Base-by-base conservation (phyloP, 2,797 vertebrate genomes). In the Tenualosa thibaudeaui region DNA sequence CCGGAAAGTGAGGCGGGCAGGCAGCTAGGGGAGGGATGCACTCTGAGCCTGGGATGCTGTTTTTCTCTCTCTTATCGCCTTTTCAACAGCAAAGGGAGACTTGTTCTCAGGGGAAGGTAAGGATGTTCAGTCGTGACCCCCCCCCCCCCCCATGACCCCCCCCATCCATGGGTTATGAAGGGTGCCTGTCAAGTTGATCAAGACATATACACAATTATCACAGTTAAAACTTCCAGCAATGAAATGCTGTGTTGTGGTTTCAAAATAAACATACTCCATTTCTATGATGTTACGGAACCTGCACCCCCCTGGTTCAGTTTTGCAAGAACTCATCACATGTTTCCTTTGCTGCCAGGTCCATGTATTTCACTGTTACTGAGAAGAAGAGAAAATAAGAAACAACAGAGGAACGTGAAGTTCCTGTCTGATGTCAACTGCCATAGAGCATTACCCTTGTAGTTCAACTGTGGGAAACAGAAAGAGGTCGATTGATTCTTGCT, bases 401-500 rank as follows among this genome's bases (percentile, higher is more conserved):
- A 19, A 7, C 5, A 43, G 13, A 3, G 15, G 13, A 40, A 19
- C 13, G 5, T 7, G 5, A 15, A 2, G 68, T 3, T 46, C 40
- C 51, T 78, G 62, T 82, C 50, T 56, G 37, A 53, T 46, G 60
- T 75, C 53, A 51, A n/a, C 43, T 24, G 22, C 51, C 60, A 82
- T 78, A 71, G 56, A 58, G n/a, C 50, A 58, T 85, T 78, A 58
- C n/a, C n/a, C 65, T 82, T 82, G 54, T 62, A 56, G n/a, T 24
- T 19, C 19, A 37, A 10, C 50, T 19, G 31, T 60, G 82, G 83
- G 53, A 17, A 43, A 75, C 68, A 40, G 68, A 75, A 40, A 40
- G 56, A 65, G 58, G 31, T 46, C 62, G 71, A 89, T 86, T 85
- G 86, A 86, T 89, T 85, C 82, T 84, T 56, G 31, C 50, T 81